Conservation (phyloP, 2,797 vertebrate genomes). For the Diglossa cyanea region DNA sequence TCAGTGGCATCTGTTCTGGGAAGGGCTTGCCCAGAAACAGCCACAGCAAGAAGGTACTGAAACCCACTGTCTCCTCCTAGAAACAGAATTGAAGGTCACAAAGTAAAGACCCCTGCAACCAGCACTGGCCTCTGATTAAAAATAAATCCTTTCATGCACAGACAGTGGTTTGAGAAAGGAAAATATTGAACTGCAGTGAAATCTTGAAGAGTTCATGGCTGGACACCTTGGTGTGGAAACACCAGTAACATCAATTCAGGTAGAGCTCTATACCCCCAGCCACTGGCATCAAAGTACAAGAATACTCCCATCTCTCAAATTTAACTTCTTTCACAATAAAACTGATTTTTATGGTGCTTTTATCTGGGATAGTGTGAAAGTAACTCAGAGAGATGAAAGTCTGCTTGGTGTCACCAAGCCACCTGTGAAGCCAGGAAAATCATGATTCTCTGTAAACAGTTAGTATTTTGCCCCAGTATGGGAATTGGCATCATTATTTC, state of each 20-base stretch:
- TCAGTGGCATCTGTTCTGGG: conserved; percentile 64
- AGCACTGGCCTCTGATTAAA: conserved; percentile 45
- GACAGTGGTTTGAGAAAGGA: conserved; percentile 44
- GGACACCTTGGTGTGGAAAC: neutral
- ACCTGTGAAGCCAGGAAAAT: neutral
- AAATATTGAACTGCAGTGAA: conserved; percentile 8
- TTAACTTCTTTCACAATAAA: neutral
- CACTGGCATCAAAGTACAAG: neutral
- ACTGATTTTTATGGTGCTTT: neutral
- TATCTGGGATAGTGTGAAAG: neutral
- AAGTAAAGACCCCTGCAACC: conserved; percentile 63
- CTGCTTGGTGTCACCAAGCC: neutral
- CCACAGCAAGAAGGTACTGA: conserved; percentile 70
- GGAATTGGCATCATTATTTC: neutral
- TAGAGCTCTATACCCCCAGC: neutral
- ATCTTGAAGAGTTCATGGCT: neutral
- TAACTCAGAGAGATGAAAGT: neutral
- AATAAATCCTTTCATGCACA: conserved; percentile 62
- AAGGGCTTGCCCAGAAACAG: conserved; percentile 55
- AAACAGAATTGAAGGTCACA: conserved; percentile 60
- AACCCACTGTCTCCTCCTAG: conserved; percentile 75
- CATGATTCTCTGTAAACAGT: neutral
- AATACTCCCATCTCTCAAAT: neutral
- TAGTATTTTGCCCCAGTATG: neutral
- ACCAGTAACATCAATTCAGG: neutral